Evolutionary conservation across 2,888 invertebrate species (phyloP).

Genomic region (Aleiodes alternator): DNA sequence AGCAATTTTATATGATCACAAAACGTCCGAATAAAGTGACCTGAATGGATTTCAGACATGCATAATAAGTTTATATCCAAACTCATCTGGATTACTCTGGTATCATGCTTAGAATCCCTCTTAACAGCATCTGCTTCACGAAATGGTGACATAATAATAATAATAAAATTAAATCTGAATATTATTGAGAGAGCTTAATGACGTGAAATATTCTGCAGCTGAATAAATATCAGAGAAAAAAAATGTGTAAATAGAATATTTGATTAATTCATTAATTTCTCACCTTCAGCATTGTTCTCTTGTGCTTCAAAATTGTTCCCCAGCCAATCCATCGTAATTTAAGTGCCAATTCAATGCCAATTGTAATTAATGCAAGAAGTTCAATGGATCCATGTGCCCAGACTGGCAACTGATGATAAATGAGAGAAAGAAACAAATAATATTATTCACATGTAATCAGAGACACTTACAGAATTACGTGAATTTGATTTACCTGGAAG

Average conservation of each 20-base stretch:
- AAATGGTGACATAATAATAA: no score
- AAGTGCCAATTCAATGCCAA: conserved; percentile 86
- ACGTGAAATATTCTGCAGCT: no score
- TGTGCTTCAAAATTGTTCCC: conserved; percentile 88
- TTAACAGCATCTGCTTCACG: conserved; percentile 37
- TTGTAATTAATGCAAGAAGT: conserved; percentile 84
- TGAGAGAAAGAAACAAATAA: background rate
- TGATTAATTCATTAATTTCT: conserved; percentile 37
- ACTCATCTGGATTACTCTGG: conserved; percentile 54
- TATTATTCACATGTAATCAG: conserved; percentile 18
- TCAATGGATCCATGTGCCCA: conserved; percentile 90
- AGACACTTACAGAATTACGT: background rate
- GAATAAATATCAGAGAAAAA: no score
- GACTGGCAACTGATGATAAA: conserved; percentile 80
- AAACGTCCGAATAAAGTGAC: conserved; percentile 46
- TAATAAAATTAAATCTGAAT: background rate
- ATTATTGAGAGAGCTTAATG: background rate
- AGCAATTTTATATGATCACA: conserved; percentile 12
- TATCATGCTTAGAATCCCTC: conserved; percentile 50
- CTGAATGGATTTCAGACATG: conserved; percentile 27
- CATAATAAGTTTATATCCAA: conserved; percentile 48
- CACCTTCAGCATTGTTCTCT: conserved; percentile 91
- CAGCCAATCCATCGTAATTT: conserved; percentile 92
- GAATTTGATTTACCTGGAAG: conserved; percentile 78
- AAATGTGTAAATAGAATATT: no score